Conservation (phyloP, 1,140 invertebrate species). For the Apis mellifera region DNA sequence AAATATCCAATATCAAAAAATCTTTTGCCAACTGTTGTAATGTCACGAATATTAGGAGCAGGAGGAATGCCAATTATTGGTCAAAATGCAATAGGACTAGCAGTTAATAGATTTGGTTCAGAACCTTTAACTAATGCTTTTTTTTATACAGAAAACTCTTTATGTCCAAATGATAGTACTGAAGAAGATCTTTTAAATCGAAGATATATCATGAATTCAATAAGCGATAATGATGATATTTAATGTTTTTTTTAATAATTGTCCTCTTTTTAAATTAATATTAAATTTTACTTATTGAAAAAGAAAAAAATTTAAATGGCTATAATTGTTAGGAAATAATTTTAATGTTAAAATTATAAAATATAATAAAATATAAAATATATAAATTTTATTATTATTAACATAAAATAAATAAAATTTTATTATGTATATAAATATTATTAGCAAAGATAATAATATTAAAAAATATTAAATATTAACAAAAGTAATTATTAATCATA, state of each 20-base stretch:
- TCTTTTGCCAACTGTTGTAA: constrained; percentile 59
- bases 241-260: constrained; percentile 58
- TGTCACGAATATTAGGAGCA: constrained; percentile 67
- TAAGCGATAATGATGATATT: constrained; percentile 75
- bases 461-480: constrained; percentile 11
- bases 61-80: constrained; percentile 76
- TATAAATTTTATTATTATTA: constrained; percentile 23
- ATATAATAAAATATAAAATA: constrained; percentile 8
- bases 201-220: constrained; percentile 71
- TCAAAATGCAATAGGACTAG: constrained; percentile 74
- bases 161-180: constrained; percentile 61
- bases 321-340: constrained; percentile 14
- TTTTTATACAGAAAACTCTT: constrained; percentile 65
- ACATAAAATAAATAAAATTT: background rate
- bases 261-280: constrained; percentile 3
- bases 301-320: constrained; percentile 12
- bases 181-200: constrained; percentile 72
- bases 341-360: constrained; percentile 12
- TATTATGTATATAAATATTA: constrained; percentile 40
- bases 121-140: constrained; percentile 70
- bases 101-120: constrained; percentile 77
- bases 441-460: constrained; percentile 19
- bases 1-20: constrained; percentile 70
- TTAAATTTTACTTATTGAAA: background rate
- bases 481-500: constrained; percentile 19